A percentile compares a stretch with the other conserved stretches of the same genome.
Conservation (phyloP, 30 jellyfish, hydroid and myxozoan species). For the Mastigias papua region DNA sequence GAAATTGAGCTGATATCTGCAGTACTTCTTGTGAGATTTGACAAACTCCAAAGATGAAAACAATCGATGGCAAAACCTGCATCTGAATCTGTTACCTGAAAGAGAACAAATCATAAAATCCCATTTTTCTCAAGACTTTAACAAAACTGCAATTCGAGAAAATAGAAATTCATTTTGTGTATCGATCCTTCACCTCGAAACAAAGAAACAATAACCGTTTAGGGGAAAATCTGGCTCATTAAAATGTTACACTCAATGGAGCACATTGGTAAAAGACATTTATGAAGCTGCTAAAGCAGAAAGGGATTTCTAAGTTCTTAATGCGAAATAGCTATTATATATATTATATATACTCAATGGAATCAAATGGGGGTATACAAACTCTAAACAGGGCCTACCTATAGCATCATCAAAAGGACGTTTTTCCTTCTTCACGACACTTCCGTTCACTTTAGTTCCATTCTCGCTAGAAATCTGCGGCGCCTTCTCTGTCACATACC, state of each 20-base stretch:
- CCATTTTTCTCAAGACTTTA: neutral
- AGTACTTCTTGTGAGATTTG: conserved; percentile 41
- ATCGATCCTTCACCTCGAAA: too few relatives aligned
- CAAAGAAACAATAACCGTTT: too few relatives aligned
- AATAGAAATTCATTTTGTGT: too few relatives aligned
- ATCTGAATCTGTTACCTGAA: conserved; percentile 48
- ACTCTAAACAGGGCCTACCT: conserved; percentile 18
- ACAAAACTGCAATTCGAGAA: neutral
- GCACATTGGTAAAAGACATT: too few relatives aligned
- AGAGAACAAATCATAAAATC: neutral
- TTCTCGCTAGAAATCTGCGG: neutral
- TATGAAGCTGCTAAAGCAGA: too few relatives aligned
- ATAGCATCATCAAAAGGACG: neutral
- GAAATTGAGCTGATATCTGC: conserved; percentile 40
- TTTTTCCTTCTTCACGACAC: neutral
- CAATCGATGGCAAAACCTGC: conserved; percentile 53
- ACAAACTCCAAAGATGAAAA: conserved; percentile 53
- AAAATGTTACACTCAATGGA: too few relatives aligned
- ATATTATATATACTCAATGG: too few relatives aligned
- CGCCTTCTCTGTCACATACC: conserved; percentile 32
- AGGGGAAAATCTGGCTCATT: too few relatives aligned
- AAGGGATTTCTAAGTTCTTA: too few relatives aligned
- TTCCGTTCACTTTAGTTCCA: neutral
- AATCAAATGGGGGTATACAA: too few relatives aligned
- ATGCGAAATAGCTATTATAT: too few relatives aligned